Conservation (phyloP, 2,113 vertebrate species). For the Thalassarche chlororhynchos region DNA sequence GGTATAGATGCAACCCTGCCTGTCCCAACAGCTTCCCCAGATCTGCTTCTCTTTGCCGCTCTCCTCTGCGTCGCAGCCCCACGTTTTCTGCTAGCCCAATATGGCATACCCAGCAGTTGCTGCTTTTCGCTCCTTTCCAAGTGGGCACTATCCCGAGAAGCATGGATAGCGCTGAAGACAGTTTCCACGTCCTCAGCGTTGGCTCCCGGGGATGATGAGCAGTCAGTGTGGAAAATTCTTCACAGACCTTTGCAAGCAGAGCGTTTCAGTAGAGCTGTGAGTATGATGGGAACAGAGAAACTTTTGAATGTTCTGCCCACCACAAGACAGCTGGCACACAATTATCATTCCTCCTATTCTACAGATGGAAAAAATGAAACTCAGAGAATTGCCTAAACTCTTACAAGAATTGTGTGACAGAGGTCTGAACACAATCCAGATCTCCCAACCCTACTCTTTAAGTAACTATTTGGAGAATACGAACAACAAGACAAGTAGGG, state of each 20-base stretch:
- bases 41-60: background rate
- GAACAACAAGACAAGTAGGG: background rate
- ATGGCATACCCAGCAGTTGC: background rate
- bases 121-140: background rate
- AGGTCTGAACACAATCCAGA: conserved; percentile 23
- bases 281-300: conserved; percentile 1
- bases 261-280: background rate
- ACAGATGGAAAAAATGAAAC: conserved; percentile 17
- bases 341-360: conserved; percentile 44
- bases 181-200: background rate
- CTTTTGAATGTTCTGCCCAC: conserved; percentile 42
- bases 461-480: background rate
- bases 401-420: background rate
- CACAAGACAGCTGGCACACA: conserved; percentile 31
- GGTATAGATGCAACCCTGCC: background rate
- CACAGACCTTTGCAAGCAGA: conserved; percentile 8
- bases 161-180: background rate
- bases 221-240: background rate
- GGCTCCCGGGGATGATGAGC: background rate
- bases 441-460: background rate
- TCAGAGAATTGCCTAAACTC: conserved; percentile 26
- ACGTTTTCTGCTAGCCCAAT: background rate
- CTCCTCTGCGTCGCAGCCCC: background rate
- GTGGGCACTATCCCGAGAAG: background rate
- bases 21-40: background rate